These are phyloP conservation scores for Paradisaea rubra DNA, from an alignment of 2,113 vertebrate genomes.

Conservation along the genomic window DNA sequence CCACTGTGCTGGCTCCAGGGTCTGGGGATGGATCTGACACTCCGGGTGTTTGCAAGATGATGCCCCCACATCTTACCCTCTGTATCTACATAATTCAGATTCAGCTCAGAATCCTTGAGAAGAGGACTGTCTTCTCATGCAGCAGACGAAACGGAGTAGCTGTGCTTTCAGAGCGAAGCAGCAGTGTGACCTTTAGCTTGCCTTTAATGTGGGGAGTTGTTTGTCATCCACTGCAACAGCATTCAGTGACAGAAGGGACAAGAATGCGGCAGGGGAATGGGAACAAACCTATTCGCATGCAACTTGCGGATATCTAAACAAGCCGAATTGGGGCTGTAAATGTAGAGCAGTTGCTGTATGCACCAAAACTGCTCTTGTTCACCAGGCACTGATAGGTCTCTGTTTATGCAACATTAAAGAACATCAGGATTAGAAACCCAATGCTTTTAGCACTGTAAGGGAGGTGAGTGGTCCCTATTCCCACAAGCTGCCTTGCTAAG, in stretches of 20 bases:
- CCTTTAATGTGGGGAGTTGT: constrained; percentile 14
- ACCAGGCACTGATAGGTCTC: not conserved
- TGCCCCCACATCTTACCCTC: not conserved
- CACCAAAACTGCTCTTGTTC: not conserved
- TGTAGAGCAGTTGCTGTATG: not conserved
- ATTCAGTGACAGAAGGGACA: not conserved
- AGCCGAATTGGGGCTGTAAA: not conserved
- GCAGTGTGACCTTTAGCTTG: not conserved
- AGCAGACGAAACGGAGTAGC: not conserved
- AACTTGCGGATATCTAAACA: not conserved
- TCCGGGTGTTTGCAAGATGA: rapidly evolving
- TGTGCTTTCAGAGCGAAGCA: not conserved
- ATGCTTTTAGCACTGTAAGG: not conserved
- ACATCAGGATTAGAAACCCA: not conserved
- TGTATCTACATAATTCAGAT: not conserved
- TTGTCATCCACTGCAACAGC: not conserved
- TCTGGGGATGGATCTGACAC: rapidly evolving
- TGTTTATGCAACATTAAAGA: not conserved
- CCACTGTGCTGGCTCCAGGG: not conserved
- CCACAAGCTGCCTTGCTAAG: not conserved
- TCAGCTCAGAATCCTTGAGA: not conserved
- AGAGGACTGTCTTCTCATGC: not conserved
- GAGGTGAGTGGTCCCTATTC: not conserved
- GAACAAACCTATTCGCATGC: not conserved
- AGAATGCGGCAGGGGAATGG: not conserved